phyloP scores from a whole-genome alignment of 2,888 invertebrate genomes.

The Ptilodon capucinus region DNA sequence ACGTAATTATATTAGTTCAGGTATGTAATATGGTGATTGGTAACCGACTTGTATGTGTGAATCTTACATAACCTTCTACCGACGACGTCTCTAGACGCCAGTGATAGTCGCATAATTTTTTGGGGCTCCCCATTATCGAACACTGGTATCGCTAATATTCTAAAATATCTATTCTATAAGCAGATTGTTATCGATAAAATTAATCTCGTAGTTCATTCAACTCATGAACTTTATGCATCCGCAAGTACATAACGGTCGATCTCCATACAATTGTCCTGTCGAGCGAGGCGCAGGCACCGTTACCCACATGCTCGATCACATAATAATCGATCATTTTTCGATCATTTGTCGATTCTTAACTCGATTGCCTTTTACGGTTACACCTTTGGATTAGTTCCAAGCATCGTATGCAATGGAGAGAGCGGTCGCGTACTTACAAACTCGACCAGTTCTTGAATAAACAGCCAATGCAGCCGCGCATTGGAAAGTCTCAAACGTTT shows the following conservation, averaged over 20 bases:
- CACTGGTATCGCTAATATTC: background rate
- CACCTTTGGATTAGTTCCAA: slow-evolving; percentile 39
- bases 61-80: too few relatives aligned
- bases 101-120: background rate
- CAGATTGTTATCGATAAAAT: slow-evolving; percentile 13
- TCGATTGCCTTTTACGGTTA: slow-evolving; percentile 32
- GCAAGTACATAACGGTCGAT: slow-evolving; percentile 39
- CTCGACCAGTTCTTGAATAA: slow-evolving; percentile 13
- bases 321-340: slow-evolving; percentile 25
- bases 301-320: slow-evolving; percentile 27
- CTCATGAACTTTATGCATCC: slow-evolving; percentile 36
- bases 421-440: slow-evolving; percentile 18
- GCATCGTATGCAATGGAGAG: slow-evolving; percentile 35
- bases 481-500: slow-evolving; percentile 1
- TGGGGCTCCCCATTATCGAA: background rate
- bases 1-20: too few relatives aligned
- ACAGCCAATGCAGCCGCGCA: slow-evolving; percentile 6
- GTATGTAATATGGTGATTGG: too few relatives aligned
- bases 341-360: slow-evolving; percentile 27
- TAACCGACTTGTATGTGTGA: background rate
- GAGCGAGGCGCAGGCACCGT: slow-evolving; percentile 28
- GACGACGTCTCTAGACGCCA: background rate
- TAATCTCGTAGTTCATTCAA: slow-evolving; percentile 48
- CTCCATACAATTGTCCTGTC: slow-evolving; percentile 41
- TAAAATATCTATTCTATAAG: slow-evolving; percentile 1